Conservation (phyloP, 2,797 vertebrate species). For the Eulemur mongoz region DNA sequence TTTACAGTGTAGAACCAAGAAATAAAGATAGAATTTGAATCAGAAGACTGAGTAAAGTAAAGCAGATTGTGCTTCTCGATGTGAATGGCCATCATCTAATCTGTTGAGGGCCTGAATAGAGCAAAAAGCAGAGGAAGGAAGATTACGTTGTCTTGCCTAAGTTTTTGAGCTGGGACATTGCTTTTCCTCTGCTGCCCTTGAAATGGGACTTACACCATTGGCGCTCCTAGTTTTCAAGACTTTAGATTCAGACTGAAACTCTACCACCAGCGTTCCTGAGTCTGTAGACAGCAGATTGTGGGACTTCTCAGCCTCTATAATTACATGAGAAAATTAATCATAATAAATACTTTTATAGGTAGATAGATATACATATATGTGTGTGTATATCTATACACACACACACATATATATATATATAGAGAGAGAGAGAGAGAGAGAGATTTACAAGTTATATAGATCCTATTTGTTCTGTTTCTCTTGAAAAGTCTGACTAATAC, state of each 20-base stretch:
- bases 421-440: background rate
- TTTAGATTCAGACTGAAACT: background rate
- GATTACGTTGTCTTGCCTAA: background rate
- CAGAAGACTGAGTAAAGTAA: background rate
- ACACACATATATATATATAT: background rate
- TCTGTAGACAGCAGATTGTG: background rate
- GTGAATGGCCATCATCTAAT: background rate
- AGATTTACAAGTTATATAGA: background rate
- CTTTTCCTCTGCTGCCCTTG: background rate
- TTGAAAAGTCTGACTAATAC: background rate
- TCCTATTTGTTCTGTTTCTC: background rate
- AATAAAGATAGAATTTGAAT: background rate
- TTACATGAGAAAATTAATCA: background rate
- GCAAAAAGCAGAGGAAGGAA: background rate
- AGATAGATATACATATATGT: background rate
- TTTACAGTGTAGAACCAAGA: background rate
- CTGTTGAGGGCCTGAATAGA: background rate
- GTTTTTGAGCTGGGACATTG: background rate
- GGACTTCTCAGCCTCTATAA: background rate
- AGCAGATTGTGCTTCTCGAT: accelerated
- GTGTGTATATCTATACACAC: background rate
- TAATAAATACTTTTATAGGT: background rate
- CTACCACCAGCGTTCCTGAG: background rate
- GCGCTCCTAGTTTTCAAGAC: background rate
- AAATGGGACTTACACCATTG: too few species aligned